Conservation (phyloP, 64 coral and sea anemone species). For the Porites lutea region DNA sequence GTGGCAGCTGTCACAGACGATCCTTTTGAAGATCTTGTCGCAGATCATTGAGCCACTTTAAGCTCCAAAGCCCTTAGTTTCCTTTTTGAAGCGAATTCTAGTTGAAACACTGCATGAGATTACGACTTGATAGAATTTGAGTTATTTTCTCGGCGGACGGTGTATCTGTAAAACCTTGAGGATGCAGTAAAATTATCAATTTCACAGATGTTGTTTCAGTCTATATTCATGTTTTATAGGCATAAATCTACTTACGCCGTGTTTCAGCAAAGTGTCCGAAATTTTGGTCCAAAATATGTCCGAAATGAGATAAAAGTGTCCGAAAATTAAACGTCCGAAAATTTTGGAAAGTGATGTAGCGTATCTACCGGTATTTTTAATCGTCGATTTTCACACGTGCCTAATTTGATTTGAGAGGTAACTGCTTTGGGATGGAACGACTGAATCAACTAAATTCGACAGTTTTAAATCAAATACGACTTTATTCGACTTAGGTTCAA, state of each 20-base stretch:
- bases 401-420: too few species aligned
- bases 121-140: neutral
- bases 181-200: neutral
- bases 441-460: too few species aligned
- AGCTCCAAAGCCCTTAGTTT: neutral
- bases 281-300: neutral
- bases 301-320: neutral
- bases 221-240: slow-evolving; percentile 3
- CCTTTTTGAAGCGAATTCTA: neutral
- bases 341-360: too few species aligned
- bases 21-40: neutral
- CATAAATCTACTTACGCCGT: neutral
- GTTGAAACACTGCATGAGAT: neutral
- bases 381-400: too few species aligned
- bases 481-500: too few species aligned
- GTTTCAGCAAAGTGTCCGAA: neutral
- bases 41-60: slow-evolving; percentile 6
- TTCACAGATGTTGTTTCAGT: neutral
- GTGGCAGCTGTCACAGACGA: too few species aligned
- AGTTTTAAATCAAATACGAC: too few species aligned
- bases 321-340: neutral
- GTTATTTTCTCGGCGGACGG: too few species aligned
- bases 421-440: too few species aligned
- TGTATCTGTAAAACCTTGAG: neutral
- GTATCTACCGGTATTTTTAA: too few species aligned